Evolutionary conservation across 2,888 invertebrate species (phyloP).

Genomic region (Xestia xanthographa): DNA sequence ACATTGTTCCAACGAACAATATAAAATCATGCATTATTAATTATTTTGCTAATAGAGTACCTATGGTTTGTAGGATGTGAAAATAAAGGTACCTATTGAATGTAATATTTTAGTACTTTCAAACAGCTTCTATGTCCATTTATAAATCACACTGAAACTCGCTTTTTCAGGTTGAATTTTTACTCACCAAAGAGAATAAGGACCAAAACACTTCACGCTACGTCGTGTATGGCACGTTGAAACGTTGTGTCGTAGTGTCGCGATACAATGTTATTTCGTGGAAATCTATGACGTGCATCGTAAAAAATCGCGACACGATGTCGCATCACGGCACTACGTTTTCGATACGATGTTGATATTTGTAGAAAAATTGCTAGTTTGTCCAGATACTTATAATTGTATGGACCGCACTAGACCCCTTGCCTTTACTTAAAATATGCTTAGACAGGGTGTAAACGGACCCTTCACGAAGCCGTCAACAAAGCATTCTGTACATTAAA

Average conservation of each 20-base stretch:
- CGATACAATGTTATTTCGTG: background rate
- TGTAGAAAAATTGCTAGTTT: background rate
- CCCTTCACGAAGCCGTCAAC: too few species aligned
- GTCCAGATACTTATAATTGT: background rate
- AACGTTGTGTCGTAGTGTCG: background rate
- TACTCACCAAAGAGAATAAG: background rate
- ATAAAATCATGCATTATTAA: constrained; percentile 44
- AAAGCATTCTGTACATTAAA: too few species aligned
- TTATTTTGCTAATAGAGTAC: constrained; percentile 11
- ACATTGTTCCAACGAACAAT: constrained; percentile 41
- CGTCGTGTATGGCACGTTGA: background rate
- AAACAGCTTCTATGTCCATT: background rate
- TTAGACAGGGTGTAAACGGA: background rate
- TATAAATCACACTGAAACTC: constrained; percentile 6
- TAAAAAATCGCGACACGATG: background rate
- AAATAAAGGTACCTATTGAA: constrained; percentile 23
- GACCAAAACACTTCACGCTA: background rate
- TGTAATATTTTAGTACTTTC: constrained; percentile 8
- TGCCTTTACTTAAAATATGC: background rate
- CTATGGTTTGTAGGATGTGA: constrained; percentile 11
- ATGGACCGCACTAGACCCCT: background rate
- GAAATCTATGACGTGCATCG: background rate
- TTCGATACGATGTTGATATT: background rate
- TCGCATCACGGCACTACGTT: background rate
- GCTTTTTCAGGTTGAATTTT: background rate